Evolutionary conservation across 2,888 invertebrate species (phyloP), one percentile per base, ranked within the genome.

Genomic region (Drosophila subquinaria): DNA sequence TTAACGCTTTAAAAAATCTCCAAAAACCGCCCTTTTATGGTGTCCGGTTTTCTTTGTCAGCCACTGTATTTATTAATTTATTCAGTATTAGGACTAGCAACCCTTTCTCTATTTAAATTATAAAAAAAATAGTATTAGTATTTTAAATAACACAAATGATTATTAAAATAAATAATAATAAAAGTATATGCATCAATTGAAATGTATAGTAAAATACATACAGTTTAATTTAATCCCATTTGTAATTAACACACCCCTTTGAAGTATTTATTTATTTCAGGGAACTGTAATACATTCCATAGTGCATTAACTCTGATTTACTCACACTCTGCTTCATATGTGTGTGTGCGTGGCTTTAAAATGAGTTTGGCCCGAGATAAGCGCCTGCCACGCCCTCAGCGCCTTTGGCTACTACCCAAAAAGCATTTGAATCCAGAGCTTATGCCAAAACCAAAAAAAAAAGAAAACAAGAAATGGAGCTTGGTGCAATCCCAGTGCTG

Each of bases 351-450:
- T 38, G 51, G 59, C 51, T 60, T 69, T 69, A 42, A 55, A 73
- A 69, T 73, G 61, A 71, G 33, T 65, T 67, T 57, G 61, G 61
- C 47, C 15, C 52, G 45, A 45, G 76, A 56, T 76, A 74, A 67
- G 50, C 61, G 71, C 35, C 20, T 30, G 60, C 50, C 55, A 62
- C 71, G 66, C 66, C 76, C 60, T 30, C 52, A 38, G n/a, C 45
- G 75, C 74, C 65, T 45, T 53, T 55, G 45, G 63, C 63, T 33
- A n/a, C 35, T 36, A 30, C 20, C 43, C 50, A 36, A 35, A 33
- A 42, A 43, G 33, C 51, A 47, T 56, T 60, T 64, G 45, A 72
- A 27, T 43, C 33, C 59, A 10, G 51, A 53, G 53, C 40, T 72
- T 59, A 42, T 66, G 73, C 48, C 52, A 51, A 51, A 66, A 62